phyloP scores from a whole-genome alignment of 2,797 vertebrate species.

The Karalla daura region DNA sequence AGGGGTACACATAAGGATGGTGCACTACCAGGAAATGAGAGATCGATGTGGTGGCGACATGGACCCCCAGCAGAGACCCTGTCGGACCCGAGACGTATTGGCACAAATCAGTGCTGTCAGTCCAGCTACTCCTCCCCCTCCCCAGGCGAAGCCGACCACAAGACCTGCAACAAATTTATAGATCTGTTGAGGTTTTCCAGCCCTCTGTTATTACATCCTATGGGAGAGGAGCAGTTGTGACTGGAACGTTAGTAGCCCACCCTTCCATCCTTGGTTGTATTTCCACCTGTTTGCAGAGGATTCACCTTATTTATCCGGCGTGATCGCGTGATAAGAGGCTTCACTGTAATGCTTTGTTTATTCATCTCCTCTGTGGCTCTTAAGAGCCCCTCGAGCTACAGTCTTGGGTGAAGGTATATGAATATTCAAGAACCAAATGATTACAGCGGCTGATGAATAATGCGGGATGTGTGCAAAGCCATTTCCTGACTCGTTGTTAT shows the following conservation, averaged over 20 bases:
- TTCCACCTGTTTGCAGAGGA: neutral
- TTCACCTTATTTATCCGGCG: conserved; percentile 9
- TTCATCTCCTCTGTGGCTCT: conserved; percentile 10
- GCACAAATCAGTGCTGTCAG: conserved; percentile 46
- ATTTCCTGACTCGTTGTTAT: conserved; percentile 35
- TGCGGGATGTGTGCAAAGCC: conserved; percentile 11
- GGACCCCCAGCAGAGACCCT: conserved; percentile 28
- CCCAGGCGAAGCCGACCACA: conserved; percentile 35
- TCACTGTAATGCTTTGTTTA: conserved; percentile 27
- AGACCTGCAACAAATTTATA: conserved; percentile 47
- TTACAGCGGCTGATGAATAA: conserved; percentile 45
- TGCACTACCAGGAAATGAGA: conserved; percentile 39
- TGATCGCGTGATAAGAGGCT: conserved; percentile 22
- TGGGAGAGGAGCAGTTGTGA: conserved; percentile 26
- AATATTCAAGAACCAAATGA: conserved; percentile 57
- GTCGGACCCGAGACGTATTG: conserved; percentile 39
- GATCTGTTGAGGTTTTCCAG: conserved; percentile 44
- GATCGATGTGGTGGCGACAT: neutral
- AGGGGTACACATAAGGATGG: neutral
- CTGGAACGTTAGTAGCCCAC: conserved; percentile 35
- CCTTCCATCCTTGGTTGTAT: conserved; percentile 22
- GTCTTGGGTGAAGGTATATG: conserved; percentile 41
- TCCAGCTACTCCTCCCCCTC: no score
- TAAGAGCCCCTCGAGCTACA: conserved; percentile 37
- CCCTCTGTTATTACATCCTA: conserved; percentile 24